Conservation (phyloP, 64 coral and sea anemone species). For the Actinia equina region DNA sequence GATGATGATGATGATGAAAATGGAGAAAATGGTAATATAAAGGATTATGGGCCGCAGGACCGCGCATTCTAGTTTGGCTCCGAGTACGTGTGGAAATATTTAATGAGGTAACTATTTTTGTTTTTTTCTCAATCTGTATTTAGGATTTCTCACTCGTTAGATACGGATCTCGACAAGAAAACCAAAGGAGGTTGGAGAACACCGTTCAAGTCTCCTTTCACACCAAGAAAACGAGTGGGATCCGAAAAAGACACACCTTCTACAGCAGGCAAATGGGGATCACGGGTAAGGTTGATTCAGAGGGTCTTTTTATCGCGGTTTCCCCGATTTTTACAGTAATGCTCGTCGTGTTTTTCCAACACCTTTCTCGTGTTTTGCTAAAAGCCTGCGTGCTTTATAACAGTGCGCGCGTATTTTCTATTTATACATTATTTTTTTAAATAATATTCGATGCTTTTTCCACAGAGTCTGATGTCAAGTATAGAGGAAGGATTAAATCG, state of each 20-base stretch:
- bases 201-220: conserved; percentile 78
- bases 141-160: conserved; percentile 89
- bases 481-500: conserved; percentile 88
- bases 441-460: neutral
- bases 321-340: too few species aligned
- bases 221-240: conserved; percentile 41
- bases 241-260: conserved; percentile 72
- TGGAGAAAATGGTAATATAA: too few species aligned
- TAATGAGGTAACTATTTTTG: neutral
- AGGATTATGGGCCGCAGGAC: too few species aligned
- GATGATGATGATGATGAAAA: neutral
- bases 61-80: too few species aligned
- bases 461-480: conserved; percentile 68
- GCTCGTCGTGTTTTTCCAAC: too few species aligned
- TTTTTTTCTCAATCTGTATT: neutral
- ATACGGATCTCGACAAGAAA: conserved; percentile 78
- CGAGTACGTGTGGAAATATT: too few species aligned
- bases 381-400: too few species aligned
- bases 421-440: neutral
- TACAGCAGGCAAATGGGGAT: conserved; percentile 75
- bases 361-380: too few species aligned
- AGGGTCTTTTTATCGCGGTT: too few species aligned
- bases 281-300: conserved; percentile 28
- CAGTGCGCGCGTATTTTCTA: neutral
- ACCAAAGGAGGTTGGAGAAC: conserved; percentile 40